Evolutionary conservation across 2,113 vertebrate species (phyloP), one percentile per base, ranked within the genome.

Genomic region (Panthera tigris): DNA sequence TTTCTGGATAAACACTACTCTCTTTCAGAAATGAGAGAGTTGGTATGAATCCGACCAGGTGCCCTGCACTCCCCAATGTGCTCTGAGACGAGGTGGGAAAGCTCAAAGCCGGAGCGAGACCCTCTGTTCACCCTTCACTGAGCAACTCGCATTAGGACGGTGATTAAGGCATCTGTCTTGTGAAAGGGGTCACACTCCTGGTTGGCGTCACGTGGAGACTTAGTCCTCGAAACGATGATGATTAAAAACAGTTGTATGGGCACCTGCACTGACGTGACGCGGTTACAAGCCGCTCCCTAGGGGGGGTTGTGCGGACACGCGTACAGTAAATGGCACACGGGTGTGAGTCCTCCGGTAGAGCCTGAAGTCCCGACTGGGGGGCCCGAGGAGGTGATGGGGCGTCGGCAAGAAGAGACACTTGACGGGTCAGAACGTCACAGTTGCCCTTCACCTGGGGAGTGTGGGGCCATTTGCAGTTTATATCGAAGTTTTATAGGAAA

Each of bases 301-400:
- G 97, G 98, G 98, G 98, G 98, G 92, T 98, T 98, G 98, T 98
- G 98, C 99, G 99, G 90, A 98, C 98, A 98, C 98, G 98, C 98
- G 98, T 98, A 98, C 97, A 98, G 97, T 98, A 99, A 99, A 99
- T 99, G 99, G 99, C 99, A 99, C 99, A 99, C 98, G 99, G 99
- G 99, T 99, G 99, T 98, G 98, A 99, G 98, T 98, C 98, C 98
- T 98, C 99, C 99, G 98, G 99, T 99, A 99, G 98, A 99, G 99
- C 99, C 98, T 97, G 97, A 85, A 94, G 98, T 98, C 98, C 98
- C 98, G 96, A 98, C 98, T 98, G 99, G 98, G 96, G 98, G 98
- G 98, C 98, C 98, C 87, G 98, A 98, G 98, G 97, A 99, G 99
- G 99, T 99, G 98, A 99, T 98, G 98, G 98, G 98, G 98, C 99